Percentiles rank a stretch among this genome's conserved stretches.
These are phyloP conservation scores for Charina bottae DNA, from an alignment of 2,113 vertebrate genomes.

Conservation along the genomic window DNA sequence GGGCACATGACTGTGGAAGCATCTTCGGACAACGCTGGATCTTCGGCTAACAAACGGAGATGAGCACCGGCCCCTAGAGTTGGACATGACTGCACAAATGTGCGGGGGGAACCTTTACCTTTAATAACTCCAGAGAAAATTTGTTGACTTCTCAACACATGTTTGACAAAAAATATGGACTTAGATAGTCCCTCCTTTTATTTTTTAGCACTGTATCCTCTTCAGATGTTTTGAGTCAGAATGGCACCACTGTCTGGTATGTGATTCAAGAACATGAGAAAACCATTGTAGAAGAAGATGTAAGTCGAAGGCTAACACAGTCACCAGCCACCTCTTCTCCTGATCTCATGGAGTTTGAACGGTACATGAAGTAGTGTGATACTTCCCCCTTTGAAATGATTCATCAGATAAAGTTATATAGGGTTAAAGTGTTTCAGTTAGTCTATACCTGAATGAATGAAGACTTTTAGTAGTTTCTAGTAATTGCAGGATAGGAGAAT, in stretches of 20 bases:
- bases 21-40: too few relatives aligned
- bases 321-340: slow-evolving; percentile 46
- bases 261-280: slow-evolving; percentile 56
- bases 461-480: background rate
- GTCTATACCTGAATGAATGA: background rate
- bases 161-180: background rate
- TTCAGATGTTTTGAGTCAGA: slow-evolving; percentile 43
- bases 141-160: background rate
- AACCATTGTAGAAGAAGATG: slow-evolving; percentile 49
- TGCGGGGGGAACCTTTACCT: too few relatives aligned
- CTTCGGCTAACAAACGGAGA: too few relatives aligned
- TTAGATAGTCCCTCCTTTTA: slow-evolving; percentile 26
- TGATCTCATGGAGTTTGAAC: slow-evolving; percentile 81
- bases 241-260: slow-evolving; percentile 35
- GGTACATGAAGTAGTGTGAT: slow-evolving; percentile 62
- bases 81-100: too few relatives aligned
- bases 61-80: too few relatives aligned
- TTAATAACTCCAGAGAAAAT: background rate
- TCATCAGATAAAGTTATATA: background rate
- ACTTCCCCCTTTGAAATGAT: background rate
- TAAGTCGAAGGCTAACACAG: slow-evolving; percentile 37
- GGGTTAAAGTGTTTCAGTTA: background rate
- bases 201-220: slow-evolving; percentile 45
- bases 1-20: too few relatives aligned
- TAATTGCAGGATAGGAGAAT: background rate